Evolutionary conservation across 2,113 vertebrate genomes (phyloP), one percentile per base, ranked within the genome.

Genomic region (Parotia lawesii): DNA sequence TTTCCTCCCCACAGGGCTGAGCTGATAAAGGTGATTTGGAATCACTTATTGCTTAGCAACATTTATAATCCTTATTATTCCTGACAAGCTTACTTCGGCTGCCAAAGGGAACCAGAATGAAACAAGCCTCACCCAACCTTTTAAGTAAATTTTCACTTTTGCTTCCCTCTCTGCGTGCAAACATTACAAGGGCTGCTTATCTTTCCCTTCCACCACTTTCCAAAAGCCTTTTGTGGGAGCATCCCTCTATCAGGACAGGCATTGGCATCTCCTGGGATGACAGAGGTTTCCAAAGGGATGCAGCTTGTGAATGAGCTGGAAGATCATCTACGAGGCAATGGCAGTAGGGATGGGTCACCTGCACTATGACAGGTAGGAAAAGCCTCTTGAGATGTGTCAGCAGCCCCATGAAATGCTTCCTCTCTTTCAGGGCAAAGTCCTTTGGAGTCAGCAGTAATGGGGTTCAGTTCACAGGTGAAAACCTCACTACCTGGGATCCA

Each of bases 41-140:
- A 91, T 71, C 89, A 72, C 7, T 2, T 87, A 79, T 95, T 96
- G 85, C 92, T 93, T 89, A 96, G 78, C 87, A 95, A 94, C 90
- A 29, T 81, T 82, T 79, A 56, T 82, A 60, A 87, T 45, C 74
- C 61, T 78, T 56, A 47, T 81, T 71, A 87, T 61, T 62, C 45
- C 70, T 87, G 85, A 73, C 71, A 61, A 77, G 47, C 66, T 92
- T 38, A 54, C 38, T 73, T 50, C 0, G 0, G 14, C 90, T 82
- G 53, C 57, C 42, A 35, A 86, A 77, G 72, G 50, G 53, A 95
- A 38, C 22, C 8, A 6, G 51, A 78, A 75, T 10, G 40, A 85
- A 86, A 66, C 1, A 8, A 73, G 35, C 35, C 27, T 80, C 21
- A 6, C 11, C 3, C 62, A 40, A 12, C 11, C 40, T 70, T 56